These are phyloP conservation scores for Pocillopora damicornis DNA, from an alignment of 64 coral and sea anemone species.

Conservation along the genomic window DNA sequence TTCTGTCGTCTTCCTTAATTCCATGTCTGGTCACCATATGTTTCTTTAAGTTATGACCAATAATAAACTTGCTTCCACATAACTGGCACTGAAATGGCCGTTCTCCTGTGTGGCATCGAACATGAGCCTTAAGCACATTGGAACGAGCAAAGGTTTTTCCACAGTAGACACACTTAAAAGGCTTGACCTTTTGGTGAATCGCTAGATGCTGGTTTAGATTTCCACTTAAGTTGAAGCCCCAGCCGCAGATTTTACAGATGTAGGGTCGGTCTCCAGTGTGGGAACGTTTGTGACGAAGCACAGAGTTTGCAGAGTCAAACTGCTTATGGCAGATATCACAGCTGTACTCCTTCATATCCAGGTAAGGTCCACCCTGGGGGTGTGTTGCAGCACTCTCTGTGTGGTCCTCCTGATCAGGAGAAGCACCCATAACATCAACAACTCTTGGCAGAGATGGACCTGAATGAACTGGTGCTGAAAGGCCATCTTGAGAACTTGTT, in stretches of 20 bases:
- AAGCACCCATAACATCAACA: slow-evolving; percentile 22
- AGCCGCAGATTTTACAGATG: slow-evolving; percentile 83
- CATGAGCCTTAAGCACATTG: slow-evolving; percentile 88
- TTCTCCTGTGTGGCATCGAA: slow-evolving; percentile 81
- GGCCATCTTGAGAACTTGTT: slow-evolving; percentile 12
- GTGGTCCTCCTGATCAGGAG: slow-evolving; percentile 1
- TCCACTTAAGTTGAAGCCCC: slow-evolving; percentile 84
- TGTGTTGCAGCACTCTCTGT: neutral
- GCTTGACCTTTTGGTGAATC: slow-evolving; percentile 90
- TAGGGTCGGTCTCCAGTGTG: slow-evolving; percentile 89
- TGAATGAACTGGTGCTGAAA: slow-evolving; percentile 1
- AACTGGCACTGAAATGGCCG: slow-evolving; percentile 87
- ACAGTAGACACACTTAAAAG: slow-evolving; percentile 90
- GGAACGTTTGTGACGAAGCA: slow-evolving; percentile 75
- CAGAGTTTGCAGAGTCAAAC: slow-evolving; percentile 68
- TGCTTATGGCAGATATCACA: slow-evolving; percentile 79
- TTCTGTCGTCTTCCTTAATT: slow-evolving; percentile 37
- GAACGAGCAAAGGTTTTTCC: slow-evolving; percentile 90
- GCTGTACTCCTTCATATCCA: slow-evolving; percentile 30
- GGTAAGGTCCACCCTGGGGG: neutral
- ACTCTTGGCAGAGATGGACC: slow-evolving; percentile 2
- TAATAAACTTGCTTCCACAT: slow-evolving; percentile 89
- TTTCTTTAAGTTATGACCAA: slow-evolving; percentile 87
- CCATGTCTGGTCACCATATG: slow-evolving; percentile 84
- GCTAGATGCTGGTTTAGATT: slow-evolving; percentile 88